Evolutionary conservation across 2,113 vertebrate genomes (phyloP).

Genomic region (Nasalis larvatus): DNA sequence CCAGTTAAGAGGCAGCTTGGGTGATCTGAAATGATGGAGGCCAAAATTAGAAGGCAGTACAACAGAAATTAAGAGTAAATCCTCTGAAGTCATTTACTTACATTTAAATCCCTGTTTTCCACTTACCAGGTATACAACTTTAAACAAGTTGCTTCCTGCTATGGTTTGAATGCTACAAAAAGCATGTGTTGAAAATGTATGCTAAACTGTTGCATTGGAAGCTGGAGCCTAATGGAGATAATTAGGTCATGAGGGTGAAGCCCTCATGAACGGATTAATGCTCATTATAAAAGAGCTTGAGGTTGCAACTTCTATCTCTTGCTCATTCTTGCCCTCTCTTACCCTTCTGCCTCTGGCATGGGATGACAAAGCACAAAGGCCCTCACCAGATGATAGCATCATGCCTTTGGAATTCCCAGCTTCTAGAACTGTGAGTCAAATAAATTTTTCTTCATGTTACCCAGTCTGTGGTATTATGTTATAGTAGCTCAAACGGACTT

Average conservation of each 20-base stretch:
- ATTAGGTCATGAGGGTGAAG: neutral
- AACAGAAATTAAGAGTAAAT: neutral
- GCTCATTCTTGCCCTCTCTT: neutral
- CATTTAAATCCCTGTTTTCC: constrained; percentile 12
- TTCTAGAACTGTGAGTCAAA: neutral
- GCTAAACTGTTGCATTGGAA: neutral
- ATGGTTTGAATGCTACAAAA: neutral
- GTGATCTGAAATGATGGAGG: neutral
- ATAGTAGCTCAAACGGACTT: neutral
- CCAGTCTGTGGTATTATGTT: neutral
- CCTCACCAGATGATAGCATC: neutral
- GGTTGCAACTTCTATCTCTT: neutral
- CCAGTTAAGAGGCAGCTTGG: neutral
- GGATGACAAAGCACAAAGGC: neutral
- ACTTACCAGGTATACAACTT: neutral
- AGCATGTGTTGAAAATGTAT: neutral
- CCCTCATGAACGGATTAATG: neutral
- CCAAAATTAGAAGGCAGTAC: neutral
- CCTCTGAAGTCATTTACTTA: neutral
- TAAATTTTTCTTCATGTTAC: neutral
- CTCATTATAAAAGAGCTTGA: neutral
- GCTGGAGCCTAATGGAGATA: neutral
- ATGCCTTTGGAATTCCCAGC: neutral
- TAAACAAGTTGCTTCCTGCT: neutral
- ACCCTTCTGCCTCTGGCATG: neutral